Evolutionary conservation across 2,797 vertebrate genomes (phyloP).

Genomic region (Centropyge bicolor): DNA sequence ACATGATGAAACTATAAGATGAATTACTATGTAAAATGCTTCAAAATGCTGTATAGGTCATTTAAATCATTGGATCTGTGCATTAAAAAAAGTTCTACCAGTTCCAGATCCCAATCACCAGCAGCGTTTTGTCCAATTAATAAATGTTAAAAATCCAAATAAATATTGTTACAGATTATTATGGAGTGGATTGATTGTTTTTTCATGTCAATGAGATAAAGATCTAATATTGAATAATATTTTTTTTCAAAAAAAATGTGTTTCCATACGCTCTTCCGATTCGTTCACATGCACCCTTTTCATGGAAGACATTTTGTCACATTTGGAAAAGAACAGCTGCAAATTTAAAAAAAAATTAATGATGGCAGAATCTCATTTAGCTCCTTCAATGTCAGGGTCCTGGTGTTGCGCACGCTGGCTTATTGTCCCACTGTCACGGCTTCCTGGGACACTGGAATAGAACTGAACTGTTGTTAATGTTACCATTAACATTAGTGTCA

Average conservation of each 20-base stretch:
- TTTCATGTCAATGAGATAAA: not conserved
- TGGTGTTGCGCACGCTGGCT: conserved; percentile 9
- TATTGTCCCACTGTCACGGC: not conserved
- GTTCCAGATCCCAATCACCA: not conserved
- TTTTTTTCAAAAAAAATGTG: not conserved
- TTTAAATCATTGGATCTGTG: not conserved
- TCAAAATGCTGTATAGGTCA: no score
- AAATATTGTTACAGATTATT: not conserved
- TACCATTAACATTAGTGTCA: not conserved
- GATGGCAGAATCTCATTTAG: not conserved
- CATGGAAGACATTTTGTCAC: conserved; percentile 15
- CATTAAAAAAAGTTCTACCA: not conserved
- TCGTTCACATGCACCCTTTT: not conserved
- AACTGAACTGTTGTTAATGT: not conserved
- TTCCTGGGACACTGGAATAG: not conserved
- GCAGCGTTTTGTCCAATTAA: not conserved
- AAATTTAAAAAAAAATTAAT: conserved; percentile 12
- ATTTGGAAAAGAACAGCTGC: not conserved
- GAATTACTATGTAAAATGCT: not conserved
- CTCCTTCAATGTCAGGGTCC: not conserved
- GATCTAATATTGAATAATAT: not conserved
- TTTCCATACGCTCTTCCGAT: no score
- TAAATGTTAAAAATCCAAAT: not conserved
- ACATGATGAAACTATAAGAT: not conserved
- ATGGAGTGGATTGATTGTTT: not conserved